Evolutionary conservation across 2,888 invertebrate genomes (phyloP).

Genomic region (Hipparchia sbordonii): DNA sequence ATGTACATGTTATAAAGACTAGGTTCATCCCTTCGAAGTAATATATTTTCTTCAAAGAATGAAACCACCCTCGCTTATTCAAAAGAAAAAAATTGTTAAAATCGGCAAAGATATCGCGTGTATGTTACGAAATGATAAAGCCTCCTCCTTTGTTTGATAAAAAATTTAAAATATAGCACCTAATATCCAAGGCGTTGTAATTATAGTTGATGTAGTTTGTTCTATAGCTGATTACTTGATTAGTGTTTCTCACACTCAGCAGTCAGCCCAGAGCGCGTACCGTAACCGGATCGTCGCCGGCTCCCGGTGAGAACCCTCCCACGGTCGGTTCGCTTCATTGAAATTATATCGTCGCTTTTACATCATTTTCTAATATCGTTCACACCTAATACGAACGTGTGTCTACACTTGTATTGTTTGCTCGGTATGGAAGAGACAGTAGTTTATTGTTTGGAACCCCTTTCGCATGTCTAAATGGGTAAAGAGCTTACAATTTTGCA

Average conservation of each 20-base stretch:
- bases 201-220: constrained; percentile 47
- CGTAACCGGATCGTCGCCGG: constrained; percentile 73
- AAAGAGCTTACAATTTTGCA: neutral
- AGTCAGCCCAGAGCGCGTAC: constrained; percentile 25
- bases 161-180: neutral
- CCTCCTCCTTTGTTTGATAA: neutral
- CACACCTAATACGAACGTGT: constrained; percentile 18
- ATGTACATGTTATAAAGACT: too few relatives aligned
- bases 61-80: too few relatives aligned
- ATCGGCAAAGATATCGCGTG: too few relatives aligned
- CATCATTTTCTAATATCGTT: constrained; percentile 31
- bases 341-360: constrained; percentile 52
- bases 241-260: constrained; percentile 61
- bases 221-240: constrained; percentile 51
- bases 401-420: constrained; percentile 10
- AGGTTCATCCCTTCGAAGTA: too few relatives aligned
- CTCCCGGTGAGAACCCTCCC: constrained; percentile 70
- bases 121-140: neutral
- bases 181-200: constrained; percentile 38
- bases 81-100: too few relatives aligned
- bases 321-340: constrained; percentile 58
- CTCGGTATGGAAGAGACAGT: neutral
- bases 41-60: too few relatives aligned
- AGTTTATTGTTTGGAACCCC: neutral
- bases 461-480: constrained; percentile 6